Base-by-base conservation (phyloP, 2,888 invertebrate species). In the Pharmacophagus antenor region DNA sequence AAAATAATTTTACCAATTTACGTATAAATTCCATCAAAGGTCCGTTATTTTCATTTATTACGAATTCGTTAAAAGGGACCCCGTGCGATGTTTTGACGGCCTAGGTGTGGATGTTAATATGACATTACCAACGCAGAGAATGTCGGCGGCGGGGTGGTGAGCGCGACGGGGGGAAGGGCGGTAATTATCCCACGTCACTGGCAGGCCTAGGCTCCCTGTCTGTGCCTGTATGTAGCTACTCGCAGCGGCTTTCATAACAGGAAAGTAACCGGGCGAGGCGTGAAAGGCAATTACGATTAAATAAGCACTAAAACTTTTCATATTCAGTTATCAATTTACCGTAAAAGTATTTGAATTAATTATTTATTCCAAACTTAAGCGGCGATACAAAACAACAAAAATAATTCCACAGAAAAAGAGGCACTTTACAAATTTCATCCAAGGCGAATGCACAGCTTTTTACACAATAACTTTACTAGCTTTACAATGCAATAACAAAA, bases 101-200 rank as follows among this genome's bases (percentile, higher is more conserved):
- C 74, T 73, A 77, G 80, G 72, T 76, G 82, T 79, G 83, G 87
- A 87, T 85, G 89, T 83, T 89, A 89, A 89, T 89, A 83, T 88
- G 86, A 87, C 89, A 88, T 88, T 87, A 86, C 83, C 69, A 62
- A 65, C 62, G 61, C 64, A 42, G 63, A 70, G 67, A 60, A 72
- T 67, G 65, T 61, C 61, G 66, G 44, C 22, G 67, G 56, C 65
- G 64, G 66, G 67, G 59, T 65, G 56, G 56, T 41, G 64, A 56
- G 58, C 62, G 44, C 65, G 58, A 67, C 62, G 68, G 69, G 70
- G 66, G 70, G 76, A 73, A 71, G 75, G 73, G 70, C 76, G 82
- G 86, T 89, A 90, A 90, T 90, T 90, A 90, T 87, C 84, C 84
- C 87, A 83, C 83, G 89, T 90, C 89, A 90, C 66, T 71, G 71